phyloP scores from a whole-genome alignment of 2,888 invertebrate genomes.

The Lochmaea crataegi region DNA sequence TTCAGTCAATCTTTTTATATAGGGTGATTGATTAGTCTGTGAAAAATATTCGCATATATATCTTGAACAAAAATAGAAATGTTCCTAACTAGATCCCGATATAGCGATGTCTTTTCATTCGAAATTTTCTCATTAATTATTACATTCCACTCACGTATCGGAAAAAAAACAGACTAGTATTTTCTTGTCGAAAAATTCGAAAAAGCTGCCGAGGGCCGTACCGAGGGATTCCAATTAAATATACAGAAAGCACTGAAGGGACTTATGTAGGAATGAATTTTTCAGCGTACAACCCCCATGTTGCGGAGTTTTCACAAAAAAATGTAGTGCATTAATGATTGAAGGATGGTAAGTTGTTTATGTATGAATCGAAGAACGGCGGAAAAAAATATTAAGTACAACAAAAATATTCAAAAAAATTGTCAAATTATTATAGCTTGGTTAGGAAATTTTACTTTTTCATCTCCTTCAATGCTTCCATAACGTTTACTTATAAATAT shows the following conservation, averaged over 20 bases:
- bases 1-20: too few relatives aligned
- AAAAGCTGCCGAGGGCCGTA: constrained; percentile 27
- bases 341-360: neutral
- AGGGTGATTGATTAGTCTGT: too few relatives aligned
- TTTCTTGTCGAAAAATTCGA: constrained; percentile 23
- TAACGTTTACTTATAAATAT: too few relatives aligned
- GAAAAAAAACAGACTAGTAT: constrained; percentile 19
- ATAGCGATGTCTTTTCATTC: neutral
- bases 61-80: too few relatives aligned
- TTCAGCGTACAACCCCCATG: constrained; percentile 11
- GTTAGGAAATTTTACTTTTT: too few relatives aligned
- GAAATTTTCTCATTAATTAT: neutral
- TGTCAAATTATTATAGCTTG: too few relatives aligned
- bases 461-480: too few relatives aligned
- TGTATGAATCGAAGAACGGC: too few relatives aligned
- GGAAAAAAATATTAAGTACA: neutral
- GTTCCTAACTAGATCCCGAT: neutral
- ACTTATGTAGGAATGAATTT: constrained; percentile 14
- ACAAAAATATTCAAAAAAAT: too few relatives aligned
- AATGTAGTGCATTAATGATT: constrained; percentile 8
- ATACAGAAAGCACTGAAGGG: constrained; percentile 23
- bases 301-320: neutral
- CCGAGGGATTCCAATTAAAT: constrained; percentile 31
- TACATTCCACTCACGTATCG: constrained; percentile 21
- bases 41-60: too few relatives aligned